A percentile compares a stretch with the other conserved stretches of the same genome.
Evolutionary conservation across 2,888 invertebrate genomes (phyloP).

Genomic region (Volucella inflata): DNA sequence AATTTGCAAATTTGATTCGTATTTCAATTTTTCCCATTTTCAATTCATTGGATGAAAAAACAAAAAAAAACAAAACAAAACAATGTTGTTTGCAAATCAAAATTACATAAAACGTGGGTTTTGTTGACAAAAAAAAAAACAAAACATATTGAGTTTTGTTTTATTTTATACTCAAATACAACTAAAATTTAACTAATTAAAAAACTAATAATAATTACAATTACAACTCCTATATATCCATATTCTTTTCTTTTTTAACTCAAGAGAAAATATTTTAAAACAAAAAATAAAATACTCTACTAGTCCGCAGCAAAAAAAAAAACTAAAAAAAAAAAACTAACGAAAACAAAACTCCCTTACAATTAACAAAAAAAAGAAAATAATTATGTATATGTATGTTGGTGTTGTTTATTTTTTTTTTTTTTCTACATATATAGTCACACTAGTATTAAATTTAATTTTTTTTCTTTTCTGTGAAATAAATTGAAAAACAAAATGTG

Average conservation of each 20-base stretch:
- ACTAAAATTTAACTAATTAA: conserved; percentile 77
- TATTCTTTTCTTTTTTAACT: conserved; percentile 57
- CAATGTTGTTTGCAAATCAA: conserved; percentile 68
- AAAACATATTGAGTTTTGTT: conserved; percentile 36
- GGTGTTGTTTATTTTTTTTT: not conserved
- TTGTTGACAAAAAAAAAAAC: not conserved
- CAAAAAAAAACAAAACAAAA: conserved; percentile 6
- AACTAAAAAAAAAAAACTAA: conserved; percentile 21
- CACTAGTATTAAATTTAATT: conserved; percentile 38
- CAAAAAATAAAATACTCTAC: conserved; percentile 56
- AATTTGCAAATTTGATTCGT: conserved; percentile 64
- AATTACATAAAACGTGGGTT: conserved; percentile 71
- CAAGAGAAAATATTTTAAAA: conserved; percentile 40
- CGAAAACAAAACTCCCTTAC: conserved; percentile 72
- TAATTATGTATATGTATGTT: conserved; percentile 11
- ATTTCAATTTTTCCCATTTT: conserved; percentile 41
- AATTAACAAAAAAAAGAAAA: conserved; percentile 37
- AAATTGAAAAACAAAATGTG: too few species aligned
- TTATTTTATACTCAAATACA: conserved; percentile 69
- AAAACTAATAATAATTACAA: conserved; percentile 76
- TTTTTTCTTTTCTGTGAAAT: not conserved
- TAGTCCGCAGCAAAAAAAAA: conserved; percentile 31
- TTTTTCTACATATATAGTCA: conserved; percentile 41
- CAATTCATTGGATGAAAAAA: conserved; percentile 60
- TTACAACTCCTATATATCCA: conserved; percentile 70